phyloP scores from a whole-genome alignment of 2,797 vertebrate genomes.

The Gallinago stenura region DNA sequence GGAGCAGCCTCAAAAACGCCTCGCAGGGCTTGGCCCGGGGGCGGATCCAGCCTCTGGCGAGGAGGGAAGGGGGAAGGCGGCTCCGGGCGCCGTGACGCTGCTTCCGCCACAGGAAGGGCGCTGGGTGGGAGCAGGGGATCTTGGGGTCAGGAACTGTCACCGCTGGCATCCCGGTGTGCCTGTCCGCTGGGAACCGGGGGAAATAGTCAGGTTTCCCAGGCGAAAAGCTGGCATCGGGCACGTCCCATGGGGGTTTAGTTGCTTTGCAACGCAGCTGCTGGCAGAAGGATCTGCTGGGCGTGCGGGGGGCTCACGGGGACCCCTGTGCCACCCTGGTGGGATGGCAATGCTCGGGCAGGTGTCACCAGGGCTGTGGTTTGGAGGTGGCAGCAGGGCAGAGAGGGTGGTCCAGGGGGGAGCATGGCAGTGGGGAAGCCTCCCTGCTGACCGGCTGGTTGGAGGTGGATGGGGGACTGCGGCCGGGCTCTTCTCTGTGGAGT shows the following conservation, averaged over 20 bases:
- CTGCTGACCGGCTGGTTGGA: rapidly evolving
- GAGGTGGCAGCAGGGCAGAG: not conserved
- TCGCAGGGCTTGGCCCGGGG: not conserved
- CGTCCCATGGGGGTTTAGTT: not conserved
- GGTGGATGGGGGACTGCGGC: not conserved
- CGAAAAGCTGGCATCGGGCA: not conserved
- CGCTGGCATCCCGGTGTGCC: rapidly evolving
- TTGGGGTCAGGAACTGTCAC: rapidly evolving
- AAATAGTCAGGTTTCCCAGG: not conserved
- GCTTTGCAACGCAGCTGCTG: not conserved
- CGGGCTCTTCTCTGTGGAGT: not conserved
- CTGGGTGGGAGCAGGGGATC: not conserved
- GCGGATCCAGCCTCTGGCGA: not conserved
- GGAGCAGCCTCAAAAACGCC: constrained; percentile 43
- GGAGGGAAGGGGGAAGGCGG: not conserved
- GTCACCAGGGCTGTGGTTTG: not conserved
- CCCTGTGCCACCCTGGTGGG: rapidly evolving
- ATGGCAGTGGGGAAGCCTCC: not conserved
- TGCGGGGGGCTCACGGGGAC: rapidly evolving
- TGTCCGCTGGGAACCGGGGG: not conserved
- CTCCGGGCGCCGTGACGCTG: not conserved
- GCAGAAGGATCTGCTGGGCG: not conserved
- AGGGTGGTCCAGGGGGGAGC: rapidly evolving
- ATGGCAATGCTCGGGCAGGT: rapidly evolving
- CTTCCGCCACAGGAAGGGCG: not conserved